A percentile compares a stretch with the other conserved stretches of the same genome.
Evolutionary conservation across 2,888 invertebrate genomes (phyloP).

Genomic region (Conus canariensis): DNA sequence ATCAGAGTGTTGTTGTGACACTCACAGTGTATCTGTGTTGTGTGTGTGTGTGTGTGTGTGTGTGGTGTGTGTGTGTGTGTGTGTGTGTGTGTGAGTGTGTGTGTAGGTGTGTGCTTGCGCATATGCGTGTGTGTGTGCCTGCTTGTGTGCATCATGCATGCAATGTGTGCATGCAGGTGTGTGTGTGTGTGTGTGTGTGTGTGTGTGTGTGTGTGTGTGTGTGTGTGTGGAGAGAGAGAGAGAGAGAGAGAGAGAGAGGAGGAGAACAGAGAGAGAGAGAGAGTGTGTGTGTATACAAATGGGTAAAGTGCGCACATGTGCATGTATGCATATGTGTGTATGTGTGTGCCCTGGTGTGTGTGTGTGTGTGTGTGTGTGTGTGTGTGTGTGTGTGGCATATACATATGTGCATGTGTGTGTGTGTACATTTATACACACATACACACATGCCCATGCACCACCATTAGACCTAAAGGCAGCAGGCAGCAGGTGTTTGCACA

Average conservation of each 20-base stretch:
- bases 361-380: background rate
- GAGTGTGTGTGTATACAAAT: background rate
- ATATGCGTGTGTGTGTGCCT: background rate
- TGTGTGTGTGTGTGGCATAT: slow-evolving; percentile 2
- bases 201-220: slow-evolving; percentile 1
- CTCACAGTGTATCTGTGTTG: no score
- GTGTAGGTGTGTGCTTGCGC: background rate
- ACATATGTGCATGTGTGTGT: slow-evolving; percentile 1
- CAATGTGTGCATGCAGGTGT: background rate
- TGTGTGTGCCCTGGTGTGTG: background rate
- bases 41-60: no score
- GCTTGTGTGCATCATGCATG: background rate
- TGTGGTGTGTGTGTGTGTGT: no score
- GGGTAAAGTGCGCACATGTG: no score
- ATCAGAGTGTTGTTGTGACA: no score
- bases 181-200: background rate
- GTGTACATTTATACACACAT: background rate
- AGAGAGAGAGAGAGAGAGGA: no score
- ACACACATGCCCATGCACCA: background rate
- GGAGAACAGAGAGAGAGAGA: background rate
- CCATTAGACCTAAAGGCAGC: no score
- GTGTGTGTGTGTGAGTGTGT: no score
- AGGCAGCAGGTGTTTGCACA: no score
- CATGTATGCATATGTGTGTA: background rate
- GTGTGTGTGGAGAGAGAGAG: no score